These are phyloP conservation scores for Enteromius fasciolatus DNA, from an alignment of 2,797 vertebrate species.

Conservation along the genomic window DNA sequence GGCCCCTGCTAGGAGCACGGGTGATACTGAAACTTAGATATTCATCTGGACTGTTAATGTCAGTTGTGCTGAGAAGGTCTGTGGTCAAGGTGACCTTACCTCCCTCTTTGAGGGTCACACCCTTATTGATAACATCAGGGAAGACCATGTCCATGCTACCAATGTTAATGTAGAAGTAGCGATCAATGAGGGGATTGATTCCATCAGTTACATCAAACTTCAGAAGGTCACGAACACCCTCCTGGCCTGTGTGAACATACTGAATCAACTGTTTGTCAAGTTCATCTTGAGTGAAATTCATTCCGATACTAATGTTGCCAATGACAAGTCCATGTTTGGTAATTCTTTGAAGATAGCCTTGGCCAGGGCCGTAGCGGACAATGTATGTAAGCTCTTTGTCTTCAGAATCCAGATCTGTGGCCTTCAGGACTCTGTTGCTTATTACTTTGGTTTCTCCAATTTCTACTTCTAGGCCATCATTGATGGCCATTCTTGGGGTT, in stretches of 20 bases:
- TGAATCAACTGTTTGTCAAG: constrained; percentile 83
- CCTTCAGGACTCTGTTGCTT: constrained; percentile 81
- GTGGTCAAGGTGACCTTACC: constrained; percentile 85
- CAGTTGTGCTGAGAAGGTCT: constrained; percentile 85
- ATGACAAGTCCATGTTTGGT: constrained; percentile 76
- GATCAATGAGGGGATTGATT: constrained; percentile 84
- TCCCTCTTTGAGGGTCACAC: constrained; percentile 85
- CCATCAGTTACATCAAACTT: constrained; percentile 91
- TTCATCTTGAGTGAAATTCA: constrained; percentile 89
- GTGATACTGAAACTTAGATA: constrained; percentile 84
- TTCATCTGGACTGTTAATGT: constrained; percentile 87
- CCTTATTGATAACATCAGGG: constrained; percentile 87
- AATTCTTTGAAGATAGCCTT: constrained; percentile 84
- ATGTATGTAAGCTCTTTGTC: constrained; percentile 84
- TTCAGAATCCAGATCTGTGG: constrained; percentile 87
- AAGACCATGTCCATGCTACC: constrained; percentile 83
- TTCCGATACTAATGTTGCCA: constrained; percentile 81
- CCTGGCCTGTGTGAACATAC: constrained; percentile 85
- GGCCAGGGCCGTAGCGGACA: constrained; percentile 78
- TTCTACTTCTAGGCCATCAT: constrained; percentile 84
- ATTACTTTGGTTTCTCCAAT: constrained; percentile 85
- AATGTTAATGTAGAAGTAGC: constrained; percentile 86
- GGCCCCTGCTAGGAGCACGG: constrained; percentile 80
- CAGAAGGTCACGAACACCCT: constrained; percentile 83
- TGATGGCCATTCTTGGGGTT: constrained; percentile 84